phyloP scores from a whole-genome alignment of 2,113 vertebrate species.

The Muscicapa adusta region DNA sequence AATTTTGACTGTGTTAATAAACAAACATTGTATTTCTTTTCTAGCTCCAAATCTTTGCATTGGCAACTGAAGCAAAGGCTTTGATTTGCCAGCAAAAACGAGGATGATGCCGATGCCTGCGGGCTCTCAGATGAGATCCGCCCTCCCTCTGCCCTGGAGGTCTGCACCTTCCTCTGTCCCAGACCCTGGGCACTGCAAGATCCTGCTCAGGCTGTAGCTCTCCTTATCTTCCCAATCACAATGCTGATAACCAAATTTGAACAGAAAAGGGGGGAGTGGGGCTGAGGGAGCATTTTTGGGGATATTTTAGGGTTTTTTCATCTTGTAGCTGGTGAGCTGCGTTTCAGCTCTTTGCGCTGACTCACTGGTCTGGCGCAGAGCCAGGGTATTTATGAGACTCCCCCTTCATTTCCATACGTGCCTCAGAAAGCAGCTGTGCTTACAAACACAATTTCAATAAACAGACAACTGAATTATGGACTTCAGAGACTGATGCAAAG shows the following conservation, averaged over 20 bases:
- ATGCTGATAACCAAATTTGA: neutral
- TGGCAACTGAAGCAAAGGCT: neutral
- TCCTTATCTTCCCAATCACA: neutral
- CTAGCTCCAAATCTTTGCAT: neutral
- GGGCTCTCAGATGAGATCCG: neutral
- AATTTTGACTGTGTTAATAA: neutral
- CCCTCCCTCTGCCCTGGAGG: neutral
- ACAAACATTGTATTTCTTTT: neutral
- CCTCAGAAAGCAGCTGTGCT: slow-evolving; percentile 53
- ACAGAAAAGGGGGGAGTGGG: neutral
- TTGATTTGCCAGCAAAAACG: neutral
- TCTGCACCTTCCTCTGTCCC: neutral
- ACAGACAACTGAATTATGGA: slow-evolving; percentile 42
- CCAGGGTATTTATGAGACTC: neutral
- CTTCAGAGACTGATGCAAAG: neutral
- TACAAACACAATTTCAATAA: slow-evolving; percentile 8
- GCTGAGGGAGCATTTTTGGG: neutral
- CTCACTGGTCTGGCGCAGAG: neutral
- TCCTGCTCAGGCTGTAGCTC: neutral
- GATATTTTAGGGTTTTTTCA: neutral
- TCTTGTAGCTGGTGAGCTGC: neutral
- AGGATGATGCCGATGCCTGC: neutral
- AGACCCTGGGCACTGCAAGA: neutral
- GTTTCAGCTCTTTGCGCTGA: neutral
- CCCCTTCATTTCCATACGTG: slow-evolving; percentile 16